Conservation (phyloP, 2,888 invertebrate species). For the Conomelus anceps region DNA sequence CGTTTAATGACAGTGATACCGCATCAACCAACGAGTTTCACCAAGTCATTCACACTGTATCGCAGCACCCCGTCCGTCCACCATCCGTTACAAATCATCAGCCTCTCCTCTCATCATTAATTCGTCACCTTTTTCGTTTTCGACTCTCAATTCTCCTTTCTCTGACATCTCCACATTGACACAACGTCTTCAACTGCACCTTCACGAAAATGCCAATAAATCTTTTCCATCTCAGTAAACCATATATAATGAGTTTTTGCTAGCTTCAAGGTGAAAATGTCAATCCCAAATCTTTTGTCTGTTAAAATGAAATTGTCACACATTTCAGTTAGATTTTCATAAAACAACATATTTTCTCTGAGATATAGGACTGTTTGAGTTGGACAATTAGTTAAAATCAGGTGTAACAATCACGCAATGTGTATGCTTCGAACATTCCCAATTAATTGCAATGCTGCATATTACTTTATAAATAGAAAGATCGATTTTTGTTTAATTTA, state of each 20-base stretch:
- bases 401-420: no score
- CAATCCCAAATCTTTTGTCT: no score
- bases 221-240: not conserved
- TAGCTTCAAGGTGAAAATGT: no score
- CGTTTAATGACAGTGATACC: not conserved
- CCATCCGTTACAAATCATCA: not conserved
- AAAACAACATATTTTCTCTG: no score
- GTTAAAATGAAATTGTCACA: no score
- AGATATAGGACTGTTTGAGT: no score
- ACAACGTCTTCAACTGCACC: not conserved
- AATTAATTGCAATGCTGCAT: no score
- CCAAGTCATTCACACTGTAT: not conserved
- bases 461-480: no score
- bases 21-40: not conserved
- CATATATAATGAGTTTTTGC: not conserved
- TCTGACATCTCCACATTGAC: not conserved
- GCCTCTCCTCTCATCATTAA: not conserved
- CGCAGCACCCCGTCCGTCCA: not conserved
- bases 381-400: no score
- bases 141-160: not conserved
- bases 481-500: no score
- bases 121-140: not conserved
- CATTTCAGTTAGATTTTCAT: no score
- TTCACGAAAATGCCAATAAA: not conserved
- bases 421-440: no score